Conservation (phyloP, 2,888 invertebrate species). For the Endomychus coccineus region DNA sequence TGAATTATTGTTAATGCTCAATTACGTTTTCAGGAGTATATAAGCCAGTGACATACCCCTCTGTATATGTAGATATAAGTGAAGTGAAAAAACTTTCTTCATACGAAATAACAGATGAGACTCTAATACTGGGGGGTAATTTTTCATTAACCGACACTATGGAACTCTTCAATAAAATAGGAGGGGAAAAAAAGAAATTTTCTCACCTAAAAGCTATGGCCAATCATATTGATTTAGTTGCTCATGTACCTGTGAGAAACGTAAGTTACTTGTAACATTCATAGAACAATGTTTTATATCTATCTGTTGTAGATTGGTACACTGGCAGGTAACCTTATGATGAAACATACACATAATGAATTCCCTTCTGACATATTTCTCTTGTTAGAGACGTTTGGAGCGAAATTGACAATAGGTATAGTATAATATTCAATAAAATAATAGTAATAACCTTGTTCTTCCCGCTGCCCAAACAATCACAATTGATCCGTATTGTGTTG, state of each 20-base stretch:
- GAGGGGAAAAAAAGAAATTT: constrained; percentile 7
- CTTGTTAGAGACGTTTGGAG: constrained; percentile 53
- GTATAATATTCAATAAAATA: no score
- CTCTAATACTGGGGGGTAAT: constrained; percentile 51
- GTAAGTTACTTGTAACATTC: constrained; percentile 36
- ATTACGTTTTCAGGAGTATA: no score
- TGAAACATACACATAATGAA: constrained; percentile 58
- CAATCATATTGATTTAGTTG: constrained; percentile 61
- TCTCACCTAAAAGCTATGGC: constrained; percentile 40
- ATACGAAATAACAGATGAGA: constrained; percentile 39
- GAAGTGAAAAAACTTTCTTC: constrained; percentile 51
- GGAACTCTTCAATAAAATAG: constrained; percentile 25
- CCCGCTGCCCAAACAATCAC: no score
- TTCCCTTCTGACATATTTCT: constrained; percentile 69
- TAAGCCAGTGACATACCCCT: no score
- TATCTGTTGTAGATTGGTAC: constrained; percentile 51
- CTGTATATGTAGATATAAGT: constrained; percentile 60
- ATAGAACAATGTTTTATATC: not conserved
- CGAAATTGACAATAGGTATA: constrained; percentile 40
- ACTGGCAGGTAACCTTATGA: constrained; percentile 61
- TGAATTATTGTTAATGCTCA: no score
- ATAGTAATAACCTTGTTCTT: no score
- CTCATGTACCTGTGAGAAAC: constrained; percentile 64
- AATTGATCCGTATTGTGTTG: no score
- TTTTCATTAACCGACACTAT: constrained; percentile 7